Conservation (phyloP, 2,797 vertebrate species). For the Thaleichthys pacificus region DNA sequence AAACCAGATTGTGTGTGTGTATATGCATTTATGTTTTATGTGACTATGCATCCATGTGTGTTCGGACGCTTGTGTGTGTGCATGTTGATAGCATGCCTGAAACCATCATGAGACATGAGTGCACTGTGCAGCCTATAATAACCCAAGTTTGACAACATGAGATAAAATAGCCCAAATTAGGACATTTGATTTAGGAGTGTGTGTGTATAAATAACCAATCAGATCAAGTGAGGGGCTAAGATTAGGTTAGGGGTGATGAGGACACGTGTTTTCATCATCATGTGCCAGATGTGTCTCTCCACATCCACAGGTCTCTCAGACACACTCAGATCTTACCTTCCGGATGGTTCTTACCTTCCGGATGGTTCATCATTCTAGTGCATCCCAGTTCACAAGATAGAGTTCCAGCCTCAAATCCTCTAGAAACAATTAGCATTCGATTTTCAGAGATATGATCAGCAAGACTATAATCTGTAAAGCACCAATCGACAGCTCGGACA, state of each 20-base stretch:
- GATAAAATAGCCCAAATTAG: constrained; percentile 55
- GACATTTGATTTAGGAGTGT: constrained; percentile 48
- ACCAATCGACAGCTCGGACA: constrained; percentile 7
- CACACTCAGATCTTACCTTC: not conserved
- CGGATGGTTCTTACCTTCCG: not conserved
- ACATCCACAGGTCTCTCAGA: not conserved
- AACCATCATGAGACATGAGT: constrained; percentile 36
- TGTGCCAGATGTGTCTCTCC: constrained; percentile 4
- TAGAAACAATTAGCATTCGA: not conserved
- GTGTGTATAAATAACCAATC: constrained; percentile 46
- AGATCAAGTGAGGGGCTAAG: constrained; percentile 35
- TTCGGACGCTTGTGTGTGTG: constrained; percentile 14
- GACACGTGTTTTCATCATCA: constrained; percentile 32
- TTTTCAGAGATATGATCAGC: constrained; percentile 3
- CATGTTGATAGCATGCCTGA: constrained; percentile 31
- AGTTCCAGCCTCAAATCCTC: not conserved
- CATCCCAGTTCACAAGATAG: constrained; percentile 13
- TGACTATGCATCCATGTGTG: not conserved
- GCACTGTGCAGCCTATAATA: constrained; percentile 62
- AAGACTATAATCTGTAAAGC: constrained; percentile 19
- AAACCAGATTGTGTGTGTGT: constrained; percentile 6
- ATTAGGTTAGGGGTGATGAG: constrained; percentile 42
- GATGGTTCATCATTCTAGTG: not conserved
- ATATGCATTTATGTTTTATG: constrained; percentile 23
- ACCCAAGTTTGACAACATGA: constrained; percentile 48